phyloP scores from a whole-genome alignment of 1,140 invertebrate species.

The Apis laboriosa region DNA sequence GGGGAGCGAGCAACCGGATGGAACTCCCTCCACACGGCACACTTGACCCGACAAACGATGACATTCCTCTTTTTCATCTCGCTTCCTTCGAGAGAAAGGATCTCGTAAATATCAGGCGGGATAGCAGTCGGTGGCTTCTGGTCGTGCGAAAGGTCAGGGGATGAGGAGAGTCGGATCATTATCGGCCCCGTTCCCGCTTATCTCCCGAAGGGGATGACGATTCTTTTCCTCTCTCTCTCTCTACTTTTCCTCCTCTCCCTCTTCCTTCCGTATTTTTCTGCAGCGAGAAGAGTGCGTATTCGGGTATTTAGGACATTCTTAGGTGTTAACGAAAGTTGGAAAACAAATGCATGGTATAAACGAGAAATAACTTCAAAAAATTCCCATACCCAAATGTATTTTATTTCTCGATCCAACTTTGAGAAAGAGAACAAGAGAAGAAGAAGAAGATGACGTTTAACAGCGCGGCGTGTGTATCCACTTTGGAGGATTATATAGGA shows the following conservation, averaged over 20 bases:
- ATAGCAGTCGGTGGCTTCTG: neutral
- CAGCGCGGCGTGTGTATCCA: neutral
- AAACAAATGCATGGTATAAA: neutral
- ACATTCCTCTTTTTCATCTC: constrained; percentile 62
- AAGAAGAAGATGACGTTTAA: neutral
- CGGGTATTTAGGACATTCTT: neutral
- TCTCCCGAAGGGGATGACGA: neutral
- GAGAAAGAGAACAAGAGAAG: too few relatives aligned
- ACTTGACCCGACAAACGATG: constrained; percentile 64
- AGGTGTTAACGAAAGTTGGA: neutral
- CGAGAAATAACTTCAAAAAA: too few relatives aligned
- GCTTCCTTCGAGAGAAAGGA: constrained; percentile 34
- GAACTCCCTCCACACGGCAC: neutral
- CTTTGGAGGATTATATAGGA: constrained; percentile 21
- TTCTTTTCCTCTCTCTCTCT: neutral
- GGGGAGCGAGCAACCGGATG: neutral
- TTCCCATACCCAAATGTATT: too few relatives aligned
- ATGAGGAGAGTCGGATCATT: constrained; percentile 14
- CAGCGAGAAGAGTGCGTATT: neutral
- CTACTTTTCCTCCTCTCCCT: neutral
- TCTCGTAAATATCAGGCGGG: constrained; percentile 43
- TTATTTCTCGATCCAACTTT: too few relatives aligned
- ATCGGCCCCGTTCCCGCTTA: neutral
- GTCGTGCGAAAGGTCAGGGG: constrained; percentile 21
- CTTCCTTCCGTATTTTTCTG: neutral